Base-by-base conservation (phyloP, 2,113 vertebrate species). In the Dryoscopus gambensis region DNA sequence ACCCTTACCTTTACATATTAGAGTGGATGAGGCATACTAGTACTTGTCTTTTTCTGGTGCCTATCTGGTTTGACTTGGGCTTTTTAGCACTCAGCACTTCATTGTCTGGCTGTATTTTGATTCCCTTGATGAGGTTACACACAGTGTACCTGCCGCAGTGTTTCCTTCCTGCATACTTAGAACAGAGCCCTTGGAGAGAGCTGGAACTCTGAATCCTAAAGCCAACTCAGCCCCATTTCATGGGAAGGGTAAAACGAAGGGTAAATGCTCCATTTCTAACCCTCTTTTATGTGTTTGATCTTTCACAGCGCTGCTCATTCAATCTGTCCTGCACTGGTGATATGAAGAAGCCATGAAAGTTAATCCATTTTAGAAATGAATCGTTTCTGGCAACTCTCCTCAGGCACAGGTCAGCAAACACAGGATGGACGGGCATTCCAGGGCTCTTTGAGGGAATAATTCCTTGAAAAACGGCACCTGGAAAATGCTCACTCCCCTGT, bases 281-380 rank as follows among this genome's bases (percentile, higher is more conserved):
- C 24, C 15, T 80, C 15, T 75, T 93, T 60, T 50, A 37, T 39
- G 37, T 4, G 5, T 90, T 95, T 92, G 47, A 81, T 93, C 83
- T 86, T 70, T 49, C 71, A 71, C 60, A 90, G 42, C 0, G 0
- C 49, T 77, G 79, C 40, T 70, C 65, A 74, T 92, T 92, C 85
- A 81, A 57, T 95, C 75, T 1, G 2, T 80, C 90, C 76, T 2
- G 6, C 25, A 35, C 56, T 68, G 52, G 60, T 75, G 80, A 67
- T 42, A 67, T 33, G 71, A 87, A 55, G 87, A 88, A 93, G 56
- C 74, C 88, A 40, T 87, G 74, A 90, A 83, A 87, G 57, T 71
- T 53, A 90, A 96, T 92, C 90, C 62, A 65, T 92, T 93, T 92
- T 40, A 30, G 56, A 81, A 56, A 86, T 39, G 28, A 84, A 88